Base-by-base conservation (phyloP, 2,888 invertebrate genomes). In the Ennomos quercinarius region DNA sequence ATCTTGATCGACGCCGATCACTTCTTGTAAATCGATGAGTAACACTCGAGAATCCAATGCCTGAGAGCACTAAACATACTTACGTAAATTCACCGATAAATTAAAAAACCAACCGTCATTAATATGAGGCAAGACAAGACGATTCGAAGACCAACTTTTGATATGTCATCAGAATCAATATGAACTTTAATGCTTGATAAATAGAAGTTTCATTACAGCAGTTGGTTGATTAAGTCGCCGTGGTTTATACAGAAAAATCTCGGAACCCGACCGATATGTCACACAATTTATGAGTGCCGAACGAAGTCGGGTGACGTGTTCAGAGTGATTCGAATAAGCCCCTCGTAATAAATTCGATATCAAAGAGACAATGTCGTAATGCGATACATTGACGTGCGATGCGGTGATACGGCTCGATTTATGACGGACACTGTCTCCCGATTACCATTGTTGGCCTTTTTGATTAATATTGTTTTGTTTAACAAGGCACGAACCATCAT, bases 351-450 rank as follows among this genome's bases (percentile, higher is more conserved):
- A 87, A 88, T 88, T 85, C 80, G 79, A 85, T 88, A 89, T 88
- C 84, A 88, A 85, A 85, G 77, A 81, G 81, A 86, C 86, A 88
- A 86, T 84, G 87, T 87, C 81, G 89, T 88, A 90, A 90, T 76
- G 83, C 81, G 88, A 89, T 87, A 84, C 84, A 76, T 73, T 79
- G 82, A 81, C 80, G 81, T 79, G 81, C 81, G 89, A 86, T 86
- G 81, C 80, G 68, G 72, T 78, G 88, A 89, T 89, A 87, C 75
- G 73, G 69, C 58, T 77, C 80, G 84, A 89, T 86, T 87, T 89
- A 89, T 89, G 85, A 83, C 77, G 76, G 71, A 77, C 80, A 73
- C 71, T 68, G 74, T 68, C 72, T 70, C 73, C 60, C 71, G 72
- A 76, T 74, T 72, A 73, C 76, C 73, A 74, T 78, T 76, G 76